These are phyloP conservation scores for Pyrrhia umbra DNA, from an alignment of 2,888 invertebrate species.

Conservation along the genomic window DNA sequence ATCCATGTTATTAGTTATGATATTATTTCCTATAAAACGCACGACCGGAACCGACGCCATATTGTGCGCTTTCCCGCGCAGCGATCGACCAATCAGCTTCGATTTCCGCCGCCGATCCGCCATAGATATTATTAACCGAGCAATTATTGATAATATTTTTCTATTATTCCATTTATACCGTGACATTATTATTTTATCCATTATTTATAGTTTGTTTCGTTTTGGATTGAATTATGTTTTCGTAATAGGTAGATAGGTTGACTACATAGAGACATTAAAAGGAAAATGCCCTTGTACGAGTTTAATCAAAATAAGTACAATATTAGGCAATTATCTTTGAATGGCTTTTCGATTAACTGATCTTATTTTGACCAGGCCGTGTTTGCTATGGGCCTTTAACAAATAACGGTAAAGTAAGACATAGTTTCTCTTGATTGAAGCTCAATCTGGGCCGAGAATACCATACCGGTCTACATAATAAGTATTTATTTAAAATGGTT, in stretches of 20 bases:
- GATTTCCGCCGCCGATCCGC: constrained; percentile 76
- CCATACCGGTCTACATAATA: too few species aligned
- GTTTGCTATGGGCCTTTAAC: not conserved
- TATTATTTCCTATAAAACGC: constrained; percentile 70
- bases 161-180: constrained; percentile 57
- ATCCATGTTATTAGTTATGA: constrained; percentile 73
- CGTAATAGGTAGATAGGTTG: constrained; percentile 49
- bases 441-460: not conserved
- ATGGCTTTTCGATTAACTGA: not conserved
- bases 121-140: constrained; percentile 51
- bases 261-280: constrained; percentile 56
- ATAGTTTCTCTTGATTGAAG: not conserved
- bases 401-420: not conserved
- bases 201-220: constrained; percentile 54
- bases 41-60: constrained; percentile 81
- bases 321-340: constrained; percentile 5
- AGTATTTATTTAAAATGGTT: too few species aligned
- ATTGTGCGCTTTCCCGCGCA: constrained; percentile 81
- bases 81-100: constrained; percentile 79
- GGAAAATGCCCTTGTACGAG: constrained; percentile 18
- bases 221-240: constrained; percentile 60
- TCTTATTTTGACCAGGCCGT: not conserved
- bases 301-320: constrained; percentile 29
- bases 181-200: constrained; percentile 62
- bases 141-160: constrained; percentile 63